Conservation (phyloP, 64 coral and sea anemone species). For the Montipora cactus region DNA sequence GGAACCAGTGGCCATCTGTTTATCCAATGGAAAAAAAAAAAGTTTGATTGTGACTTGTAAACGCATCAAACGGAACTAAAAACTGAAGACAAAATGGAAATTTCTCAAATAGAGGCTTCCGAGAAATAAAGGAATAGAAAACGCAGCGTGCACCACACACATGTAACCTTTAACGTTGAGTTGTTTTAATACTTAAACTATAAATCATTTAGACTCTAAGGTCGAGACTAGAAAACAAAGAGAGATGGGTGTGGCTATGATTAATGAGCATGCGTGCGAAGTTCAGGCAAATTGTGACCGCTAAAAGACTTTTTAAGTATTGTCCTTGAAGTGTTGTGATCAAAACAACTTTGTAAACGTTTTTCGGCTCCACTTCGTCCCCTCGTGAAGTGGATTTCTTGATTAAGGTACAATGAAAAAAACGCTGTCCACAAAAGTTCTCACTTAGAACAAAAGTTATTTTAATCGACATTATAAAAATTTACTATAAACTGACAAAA, state of each 20-base stretch:
- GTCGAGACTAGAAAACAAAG: background rate
- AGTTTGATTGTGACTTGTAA: too few relatives aligned
- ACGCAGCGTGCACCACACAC: background rate
- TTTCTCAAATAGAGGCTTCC: background rate
- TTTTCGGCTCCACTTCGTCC: slow-evolving; percentile 2
- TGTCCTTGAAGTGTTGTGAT: slow-evolving; percentile 49
- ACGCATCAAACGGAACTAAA: background rate
- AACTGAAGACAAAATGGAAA: background rate
- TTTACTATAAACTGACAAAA: background rate
- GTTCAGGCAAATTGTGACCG: background rate
- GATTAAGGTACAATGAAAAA: background rate
- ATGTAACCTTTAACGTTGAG: background rate
- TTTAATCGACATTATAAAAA: background rate
- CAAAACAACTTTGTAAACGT: slow-evolving; percentile 49
- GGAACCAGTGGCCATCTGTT: background rate
- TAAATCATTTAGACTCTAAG: background rate
- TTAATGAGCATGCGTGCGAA: background rate
- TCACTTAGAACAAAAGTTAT: background rate
- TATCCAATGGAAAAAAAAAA: background rate
- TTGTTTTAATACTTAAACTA: too few relatives aligned
- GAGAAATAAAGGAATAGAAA: background rate
- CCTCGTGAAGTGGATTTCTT: background rate
- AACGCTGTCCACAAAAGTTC: background rate
- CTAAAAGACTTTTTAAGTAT: slow-evolving; percentile 45
- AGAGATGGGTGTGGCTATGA: background rate